Conservation (phyloP, 2,888 invertebrate genomes). For the Ennomos erosarius region DNA sequence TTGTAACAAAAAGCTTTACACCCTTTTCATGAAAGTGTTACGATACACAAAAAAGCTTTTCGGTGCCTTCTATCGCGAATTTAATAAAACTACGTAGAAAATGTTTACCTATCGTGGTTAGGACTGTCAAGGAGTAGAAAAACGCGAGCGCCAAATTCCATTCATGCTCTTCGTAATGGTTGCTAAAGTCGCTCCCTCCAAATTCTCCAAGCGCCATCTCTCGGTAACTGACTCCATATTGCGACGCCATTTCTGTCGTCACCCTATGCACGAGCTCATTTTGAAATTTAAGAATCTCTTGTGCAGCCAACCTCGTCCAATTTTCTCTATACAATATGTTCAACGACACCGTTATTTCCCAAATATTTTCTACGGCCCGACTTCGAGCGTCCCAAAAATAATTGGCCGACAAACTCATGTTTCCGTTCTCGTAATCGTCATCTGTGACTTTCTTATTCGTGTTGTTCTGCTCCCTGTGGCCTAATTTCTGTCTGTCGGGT, state of each 20-base stretch:
- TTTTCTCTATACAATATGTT: slow-evolving; percentile 96
- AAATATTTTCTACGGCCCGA: slow-evolving; percentile 93
- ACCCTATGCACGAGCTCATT: slow-evolving; percentile 92
- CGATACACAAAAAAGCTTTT: background rate
- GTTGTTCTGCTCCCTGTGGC: slow-evolving; percentile 77
- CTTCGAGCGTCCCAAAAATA: slow-evolving; percentile 82
- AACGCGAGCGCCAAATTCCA: slow-evolving; percentile 97
- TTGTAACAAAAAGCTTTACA: too few relatives aligned
- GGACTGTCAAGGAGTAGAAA: slow-evolving; percentile 96
- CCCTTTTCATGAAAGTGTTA: too few relatives aligned
- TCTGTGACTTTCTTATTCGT: slow-evolving; percentile 69
- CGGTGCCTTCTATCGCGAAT: background rate
- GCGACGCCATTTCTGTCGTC: slow-evolving; percentile 90
- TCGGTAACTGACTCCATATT: slow-evolving; percentile 82
- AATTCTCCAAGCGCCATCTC: slow-evolving; percentile 83
- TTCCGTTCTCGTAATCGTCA: slow-evolving; percentile 73
- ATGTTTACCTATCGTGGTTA: slow-evolving; percentile 95
- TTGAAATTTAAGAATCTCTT: slow-evolving; percentile 92
- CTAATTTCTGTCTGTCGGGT: slow-evolving; percentile 80
- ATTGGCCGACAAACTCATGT: slow-evolving; percentile 75
- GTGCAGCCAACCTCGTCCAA: slow-evolving; percentile 93
- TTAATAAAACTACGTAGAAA: slow-evolving; percentile 13
- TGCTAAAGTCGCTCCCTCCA: slow-evolving; percentile 65
- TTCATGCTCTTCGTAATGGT: slow-evolving; percentile 87
- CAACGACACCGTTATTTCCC: slow-evolving; percentile 95